phyloP scores from a whole-genome alignment of 37 sponge, comb jelly and placozoan genomes.

The Dysidea cf. avara region DNA sequence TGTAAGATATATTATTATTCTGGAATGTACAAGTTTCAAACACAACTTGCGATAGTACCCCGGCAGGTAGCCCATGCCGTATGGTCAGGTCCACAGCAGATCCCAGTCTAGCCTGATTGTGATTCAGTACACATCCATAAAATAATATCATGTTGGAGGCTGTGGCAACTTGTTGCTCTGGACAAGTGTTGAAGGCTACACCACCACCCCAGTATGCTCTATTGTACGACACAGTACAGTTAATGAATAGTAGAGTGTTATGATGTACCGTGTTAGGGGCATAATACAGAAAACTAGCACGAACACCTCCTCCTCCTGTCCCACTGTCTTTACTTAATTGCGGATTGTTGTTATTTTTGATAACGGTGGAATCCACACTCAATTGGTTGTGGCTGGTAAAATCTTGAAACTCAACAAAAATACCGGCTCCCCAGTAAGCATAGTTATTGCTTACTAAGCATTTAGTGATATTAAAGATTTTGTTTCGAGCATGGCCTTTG shows the following conservation, averaged over 20 bases:
- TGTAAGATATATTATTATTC: conserved; percentile 2
- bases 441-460: too few relatives aligned
- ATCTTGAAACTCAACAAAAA: conserved; percentile 52
- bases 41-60: background rate
- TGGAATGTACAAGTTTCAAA: background rate
- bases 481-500: too few relatives aligned
- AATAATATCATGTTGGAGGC: background rate
- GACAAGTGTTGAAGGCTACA: conserved; percentile 14
- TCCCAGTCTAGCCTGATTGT: conserved; percentile 25
- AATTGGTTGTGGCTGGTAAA: conserved; percentile 1
- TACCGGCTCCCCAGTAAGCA: conserved; percentile 31
- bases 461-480: too few relatives aligned
- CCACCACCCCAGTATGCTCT: conserved; percentile 36
- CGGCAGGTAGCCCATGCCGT: background rate
- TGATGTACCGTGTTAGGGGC: background rate
- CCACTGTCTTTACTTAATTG: conserved; percentile 1
- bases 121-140: background rate
- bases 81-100: conserved; percentile 26
- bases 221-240: conserved; percentile 1
- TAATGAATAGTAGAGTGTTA: background rate
- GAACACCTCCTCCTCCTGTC: conserved; percentile 37
- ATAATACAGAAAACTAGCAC: too few relatives aligned
- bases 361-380: background rate
- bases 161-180: background rate
- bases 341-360: conserved; percentile 1